These are phyloP conservation scores for Polymixis lichenea DNA, from an alignment of 2,888 invertebrate genomes.

Conservation along the genomic window DNA sequence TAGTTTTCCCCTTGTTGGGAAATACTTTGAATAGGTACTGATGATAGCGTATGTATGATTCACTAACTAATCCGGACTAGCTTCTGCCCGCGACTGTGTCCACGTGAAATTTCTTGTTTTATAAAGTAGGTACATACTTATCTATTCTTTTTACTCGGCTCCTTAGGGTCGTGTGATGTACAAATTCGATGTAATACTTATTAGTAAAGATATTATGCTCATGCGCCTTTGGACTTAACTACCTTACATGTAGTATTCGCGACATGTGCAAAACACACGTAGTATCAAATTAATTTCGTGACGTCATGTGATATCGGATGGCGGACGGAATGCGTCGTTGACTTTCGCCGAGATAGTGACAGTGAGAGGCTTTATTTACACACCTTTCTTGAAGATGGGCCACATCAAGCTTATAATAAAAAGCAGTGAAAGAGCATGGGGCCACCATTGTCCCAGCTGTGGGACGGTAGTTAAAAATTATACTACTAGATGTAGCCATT, in stretches of 20 bases:
- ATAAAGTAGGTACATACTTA: too few relatives aligned
- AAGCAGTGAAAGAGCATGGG: too few relatives aligned
- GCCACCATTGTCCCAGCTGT: not conserved
- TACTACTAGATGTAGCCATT: not conserved
- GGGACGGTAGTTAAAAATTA: not conserved
- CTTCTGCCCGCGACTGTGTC: too few relatives aligned
- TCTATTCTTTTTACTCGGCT: too few relatives aligned
- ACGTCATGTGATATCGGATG: not conserved
- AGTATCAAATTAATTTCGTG: not conserved
- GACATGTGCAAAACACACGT: constrained; percentile 11
- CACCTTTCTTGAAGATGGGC: not conserved
- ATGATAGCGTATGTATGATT: constrained; percentile 12
- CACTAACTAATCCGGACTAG: not conserved
- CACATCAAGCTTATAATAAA: too few relatives aligned
- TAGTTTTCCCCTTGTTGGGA: not conserved
- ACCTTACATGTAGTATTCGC: too few relatives aligned
- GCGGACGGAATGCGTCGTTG: too few relatives aligned
- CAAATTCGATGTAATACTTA: too few relatives aligned
- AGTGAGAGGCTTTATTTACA: not conserved
- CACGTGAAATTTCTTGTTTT: too few relatives aligned
- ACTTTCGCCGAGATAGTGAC: not conserved
- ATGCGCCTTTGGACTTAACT: not conserved
- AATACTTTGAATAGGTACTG: not conserved
- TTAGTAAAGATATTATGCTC: too few relatives aligned
- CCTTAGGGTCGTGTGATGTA: too few relatives aligned